Evolutionary conservation across 2,888 invertebrate species (phyloP).

Genomic region (Salpingus planirostris): DNA sequence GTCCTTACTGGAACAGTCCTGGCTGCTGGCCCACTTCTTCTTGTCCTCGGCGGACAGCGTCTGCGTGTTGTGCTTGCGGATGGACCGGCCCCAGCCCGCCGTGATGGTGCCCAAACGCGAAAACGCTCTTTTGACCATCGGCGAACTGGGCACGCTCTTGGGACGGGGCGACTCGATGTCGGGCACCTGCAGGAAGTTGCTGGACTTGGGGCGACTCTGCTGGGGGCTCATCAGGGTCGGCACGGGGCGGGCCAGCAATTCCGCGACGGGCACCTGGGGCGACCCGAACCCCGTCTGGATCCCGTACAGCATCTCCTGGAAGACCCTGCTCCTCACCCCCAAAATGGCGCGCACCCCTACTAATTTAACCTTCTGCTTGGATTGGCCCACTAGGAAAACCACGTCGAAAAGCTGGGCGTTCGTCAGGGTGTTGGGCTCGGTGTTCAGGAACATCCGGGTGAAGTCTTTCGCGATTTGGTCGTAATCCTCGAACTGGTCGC

Average conservation of each 20-base stretch:
- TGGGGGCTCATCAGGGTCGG: slow-evolving; percentile 81
- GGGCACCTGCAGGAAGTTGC: slow-evolving; percentile 82
- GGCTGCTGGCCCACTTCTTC: slow-evolving; percentile 80
- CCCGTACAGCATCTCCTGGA: slow-evolving; percentile 90
- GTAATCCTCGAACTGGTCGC: slow-evolving; percentile 91
- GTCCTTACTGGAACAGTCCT: slow-evolving; percentile 88
- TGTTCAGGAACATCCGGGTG: slow-evolving; percentile 79
- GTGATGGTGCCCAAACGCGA: slow-evolving; percentile 85
- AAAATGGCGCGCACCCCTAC: slow-evolving; percentile 87
- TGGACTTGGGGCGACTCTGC: slow-evolving; percentile 77
- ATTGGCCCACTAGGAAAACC: slow-evolving; percentile 82
- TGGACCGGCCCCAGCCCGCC: slow-evolving; percentile 83
- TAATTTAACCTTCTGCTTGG: slow-evolving; percentile 78
- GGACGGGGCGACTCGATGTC: slow-evolving; percentile 83
- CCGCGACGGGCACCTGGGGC: slow-evolving; percentile 87
- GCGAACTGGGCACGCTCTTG: slow-evolving; percentile 88
- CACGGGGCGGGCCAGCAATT: slow-evolving; percentile 74
- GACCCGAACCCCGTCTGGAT: slow-evolving; percentile 90
- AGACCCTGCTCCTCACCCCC: slow-evolving; percentile 85
- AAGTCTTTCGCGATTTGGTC: slow-evolving; percentile 91
- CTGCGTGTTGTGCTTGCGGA: slow-evolving; percentile 73
- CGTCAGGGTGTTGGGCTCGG: slow-evolving; percentile 64
- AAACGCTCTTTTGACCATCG: slow-evolving; percentile 88
- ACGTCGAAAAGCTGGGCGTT: slow-evolving; percentile 85
- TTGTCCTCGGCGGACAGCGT: slow-evolving; percentile 81